A percentile compares a stretch with the other conserved stretches of the same genome.
Conservation (phyloP, 2,113 vertebrate species). For the Mionectes macconnelli region DNA sequence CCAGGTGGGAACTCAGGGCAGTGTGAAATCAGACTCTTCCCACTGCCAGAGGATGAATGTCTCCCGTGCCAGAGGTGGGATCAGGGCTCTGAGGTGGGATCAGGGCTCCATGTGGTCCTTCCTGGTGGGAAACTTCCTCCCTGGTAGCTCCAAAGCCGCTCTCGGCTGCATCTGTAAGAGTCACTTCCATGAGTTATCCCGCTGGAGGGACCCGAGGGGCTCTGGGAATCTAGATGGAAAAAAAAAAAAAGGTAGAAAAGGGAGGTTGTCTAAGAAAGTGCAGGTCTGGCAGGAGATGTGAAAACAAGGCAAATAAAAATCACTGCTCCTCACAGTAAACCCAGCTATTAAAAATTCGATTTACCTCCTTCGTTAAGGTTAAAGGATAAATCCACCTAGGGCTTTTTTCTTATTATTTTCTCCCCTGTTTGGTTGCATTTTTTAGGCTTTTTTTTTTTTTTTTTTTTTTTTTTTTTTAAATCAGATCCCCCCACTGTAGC, state of each 20-base stretch:
- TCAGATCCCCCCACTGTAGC: neutral
- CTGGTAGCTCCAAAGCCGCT: neutral
- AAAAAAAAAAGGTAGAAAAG: fast-evolving
- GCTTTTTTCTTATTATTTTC: neutral
- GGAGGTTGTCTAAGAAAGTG: neutral
- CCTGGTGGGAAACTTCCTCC: neutral
- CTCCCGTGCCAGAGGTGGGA: neutral
- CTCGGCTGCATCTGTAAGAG: neutral
- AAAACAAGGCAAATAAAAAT: neutral
- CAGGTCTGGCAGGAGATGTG: neutral
- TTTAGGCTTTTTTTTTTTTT: neutral
- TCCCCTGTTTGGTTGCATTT: neutral
- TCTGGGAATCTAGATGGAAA: neutral
- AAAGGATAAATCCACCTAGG: neutral
- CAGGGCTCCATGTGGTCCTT: neutral
- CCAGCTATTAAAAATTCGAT: neutral
- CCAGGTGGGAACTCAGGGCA: neutral
- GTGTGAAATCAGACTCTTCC: neutral
- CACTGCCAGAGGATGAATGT: neutral
- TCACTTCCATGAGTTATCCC: neutral
- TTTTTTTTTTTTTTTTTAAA: neutral
- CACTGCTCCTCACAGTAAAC: neutral
- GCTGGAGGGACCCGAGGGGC: neutral
- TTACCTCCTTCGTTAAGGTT: neutral
- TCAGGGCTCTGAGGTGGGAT: neutral